Evolutionary conservation across 2,797 vertebrate genomes (phyloP).

Genomic region (Helostoma temminkii): DNA sequence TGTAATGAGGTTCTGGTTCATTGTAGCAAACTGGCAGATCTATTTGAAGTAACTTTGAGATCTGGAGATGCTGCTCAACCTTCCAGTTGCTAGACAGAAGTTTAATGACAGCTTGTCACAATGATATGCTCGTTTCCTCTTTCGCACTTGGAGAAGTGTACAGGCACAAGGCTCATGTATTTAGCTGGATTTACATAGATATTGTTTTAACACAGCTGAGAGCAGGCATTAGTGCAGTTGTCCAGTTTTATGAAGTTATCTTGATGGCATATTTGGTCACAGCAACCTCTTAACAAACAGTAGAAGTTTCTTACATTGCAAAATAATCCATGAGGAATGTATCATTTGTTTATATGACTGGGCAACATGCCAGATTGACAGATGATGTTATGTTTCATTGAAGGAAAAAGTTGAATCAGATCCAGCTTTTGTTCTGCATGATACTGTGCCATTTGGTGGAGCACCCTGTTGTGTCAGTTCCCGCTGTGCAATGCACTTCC

Average conservation of each 20-base stretch:
- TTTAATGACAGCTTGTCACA: conserved; percentile 48
- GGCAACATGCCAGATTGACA: too few relatives aligned
- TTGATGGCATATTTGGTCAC: too few relatives aligned
- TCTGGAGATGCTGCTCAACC: conserved; percentile 15
- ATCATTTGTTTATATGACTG: too few relatives aligned
- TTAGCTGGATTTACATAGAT: too few relatives aligned
- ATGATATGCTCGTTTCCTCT: conserved; percentile 16
- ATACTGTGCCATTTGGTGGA: background rate
- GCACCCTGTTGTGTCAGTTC: background rate
- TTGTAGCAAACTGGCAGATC: conserved; percentile 30
- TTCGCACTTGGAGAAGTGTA: conserved; percentile 12
- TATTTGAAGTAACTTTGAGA: conserved; percentile 15
- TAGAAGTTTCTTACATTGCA: too few relatives aligned
- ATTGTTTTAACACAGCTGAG: too few relatives aligned
- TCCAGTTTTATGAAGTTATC: too few relatives aligned
- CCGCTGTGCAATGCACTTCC: background rate
- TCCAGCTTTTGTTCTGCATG: background rate
- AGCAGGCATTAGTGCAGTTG: too few relatives aligned
- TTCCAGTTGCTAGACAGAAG: conserved; percentile 23
- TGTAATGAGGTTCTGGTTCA: conserved; percentile 51
- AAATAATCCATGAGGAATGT: too few relatives aligned
- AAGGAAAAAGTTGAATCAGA: too few relatives aligned
- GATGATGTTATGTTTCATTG: too few relatives aligned
- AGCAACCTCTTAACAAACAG: background rate
- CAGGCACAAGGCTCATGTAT: background rate